phyloP scores from a whole-genome alignment of 1,140 invertebrate genomes.

The Micrasema minimum region DNA sequence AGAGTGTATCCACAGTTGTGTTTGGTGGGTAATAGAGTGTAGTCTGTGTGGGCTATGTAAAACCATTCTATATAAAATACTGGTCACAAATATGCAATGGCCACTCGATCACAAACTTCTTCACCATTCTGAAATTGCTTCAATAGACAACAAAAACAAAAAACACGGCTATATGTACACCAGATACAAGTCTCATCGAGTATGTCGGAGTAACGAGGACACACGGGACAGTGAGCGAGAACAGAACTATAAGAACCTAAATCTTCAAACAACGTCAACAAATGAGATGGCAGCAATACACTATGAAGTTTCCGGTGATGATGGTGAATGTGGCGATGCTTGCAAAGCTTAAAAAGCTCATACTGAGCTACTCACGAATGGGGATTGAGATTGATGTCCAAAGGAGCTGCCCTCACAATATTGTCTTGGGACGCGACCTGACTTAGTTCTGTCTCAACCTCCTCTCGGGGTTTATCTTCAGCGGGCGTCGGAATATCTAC shows the following conservation, averaged over 20 bases:
- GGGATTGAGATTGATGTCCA: slow-evolving; percentile 62
- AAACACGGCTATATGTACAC: slow-evolving; percentile 39
- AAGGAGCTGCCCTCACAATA: slow-evolving; percentile 58
- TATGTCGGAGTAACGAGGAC: slow-evolving; percentile 19
- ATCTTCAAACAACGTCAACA: slow-evolving; percentile 12
- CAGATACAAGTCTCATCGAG: slow-evolving; percentile 20
- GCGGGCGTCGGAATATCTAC: slow-evolving; percentile 4
- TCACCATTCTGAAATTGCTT: slow-evolving; percentile 48
- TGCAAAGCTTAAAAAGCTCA: slow-evolving; percentile 29
- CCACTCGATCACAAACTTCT: slow-evolving; percentile 41
- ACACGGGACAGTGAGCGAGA: background rate
- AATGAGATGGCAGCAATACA: slow-evolving; percentile 38
- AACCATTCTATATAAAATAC: slow-evolving; percentile 26
- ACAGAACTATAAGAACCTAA: slow-evolving; percentile 15
- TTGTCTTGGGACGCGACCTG: no score
- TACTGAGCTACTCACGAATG: slow-evolving; percentile 63
- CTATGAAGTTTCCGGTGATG: slow-evolving; percentile 38
- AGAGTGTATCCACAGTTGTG: slow-evolving; percentile 14
- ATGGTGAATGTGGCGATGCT: slow-evolving; percentile 27
- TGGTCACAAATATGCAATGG: slow-evolving; percentile 2
- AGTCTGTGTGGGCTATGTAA: slow-evolving; percentile 11
- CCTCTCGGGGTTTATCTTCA: no score
- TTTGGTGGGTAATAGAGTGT: background rate
- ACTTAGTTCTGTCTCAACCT: no score
- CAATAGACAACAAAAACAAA: slow-evolving; percentile 32